A percentile compares a stretch with the other conserved stretches of the same genome.
phyloP scores from a whole-genome alignment of 2,888 invertebrate genomes.

The Spilarctia lutea region DNA sequence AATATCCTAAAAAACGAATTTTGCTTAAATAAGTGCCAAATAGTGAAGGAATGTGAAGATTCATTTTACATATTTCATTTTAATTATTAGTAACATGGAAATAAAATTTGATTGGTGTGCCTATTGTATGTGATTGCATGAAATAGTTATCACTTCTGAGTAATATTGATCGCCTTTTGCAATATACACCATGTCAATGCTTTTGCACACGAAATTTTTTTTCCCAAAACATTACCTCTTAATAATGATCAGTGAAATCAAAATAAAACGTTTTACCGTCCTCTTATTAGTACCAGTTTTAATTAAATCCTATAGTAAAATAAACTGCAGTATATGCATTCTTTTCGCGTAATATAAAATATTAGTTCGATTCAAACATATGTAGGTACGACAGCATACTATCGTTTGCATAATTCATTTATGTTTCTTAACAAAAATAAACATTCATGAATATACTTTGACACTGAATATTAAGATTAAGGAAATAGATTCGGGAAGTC shows the following conservation, averaged over 20 bases:
- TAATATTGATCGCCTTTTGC: background rate
- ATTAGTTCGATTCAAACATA: no score
- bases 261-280: no score
- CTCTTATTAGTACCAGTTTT: background rate
- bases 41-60: background rate
- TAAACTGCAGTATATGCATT: background rate
- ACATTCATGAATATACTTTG: background rate
- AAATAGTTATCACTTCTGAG: no score
- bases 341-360: background rate
- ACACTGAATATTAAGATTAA: background rate
- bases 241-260: no score
- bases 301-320: background rate
- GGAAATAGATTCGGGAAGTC: background rate
- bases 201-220: background rate
- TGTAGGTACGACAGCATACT: background rate
- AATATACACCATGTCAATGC: background rate
- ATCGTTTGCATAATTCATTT: background rate
- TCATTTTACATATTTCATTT: background rate
- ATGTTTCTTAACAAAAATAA: background rate
- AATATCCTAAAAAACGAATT: background rate
- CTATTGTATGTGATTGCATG: background rate
- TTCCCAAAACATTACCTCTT: no score
- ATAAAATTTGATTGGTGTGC: background rate
- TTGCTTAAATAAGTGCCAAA: background rate
- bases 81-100: background rate